These are phyloP conservation scores for Ciconia nigra DNA, from an alignment of 2,797 vertebrate species.

Conservation along the genomic window DNA sequence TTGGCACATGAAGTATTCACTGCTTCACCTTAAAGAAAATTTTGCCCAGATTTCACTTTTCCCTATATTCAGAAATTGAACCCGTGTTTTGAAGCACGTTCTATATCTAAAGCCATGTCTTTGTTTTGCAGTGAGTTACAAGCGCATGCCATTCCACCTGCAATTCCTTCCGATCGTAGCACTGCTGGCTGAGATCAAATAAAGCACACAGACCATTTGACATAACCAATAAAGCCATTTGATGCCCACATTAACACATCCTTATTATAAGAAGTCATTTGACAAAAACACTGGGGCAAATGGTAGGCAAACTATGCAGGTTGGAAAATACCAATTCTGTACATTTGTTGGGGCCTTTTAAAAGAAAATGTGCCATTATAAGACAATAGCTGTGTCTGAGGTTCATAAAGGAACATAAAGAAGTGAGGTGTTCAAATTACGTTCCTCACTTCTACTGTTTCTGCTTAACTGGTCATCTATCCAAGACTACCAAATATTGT, in stretches of 20 bases:
- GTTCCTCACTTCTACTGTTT: background rate
- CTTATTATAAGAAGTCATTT: background rate
- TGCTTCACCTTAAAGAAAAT: background rate
- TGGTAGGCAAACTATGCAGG: background rate
- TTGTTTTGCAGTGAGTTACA: background rate
- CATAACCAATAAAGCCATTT: background rate
- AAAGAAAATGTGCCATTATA: background rate
- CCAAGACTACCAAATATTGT: background rate
- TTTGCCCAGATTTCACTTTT: background rate
- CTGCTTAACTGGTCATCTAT: slow-evolving; percentile 37
- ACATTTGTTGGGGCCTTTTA: background rate
- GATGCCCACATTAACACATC: background rate
- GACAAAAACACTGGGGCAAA: background rate
- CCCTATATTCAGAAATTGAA: background rate
- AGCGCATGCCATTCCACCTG: background rate
- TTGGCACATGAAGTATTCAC: background rate
- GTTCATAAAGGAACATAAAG: slow-evolving; percentile 51
- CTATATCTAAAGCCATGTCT: background rate
- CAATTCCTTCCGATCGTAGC: background rate
- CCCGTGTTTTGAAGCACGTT: background rate
- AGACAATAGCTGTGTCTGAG: slow-evolving; percentile 25
- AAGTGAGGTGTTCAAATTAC: slow-evolving; percentile 16
- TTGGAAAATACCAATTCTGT: background rate
- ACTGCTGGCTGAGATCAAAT: background rate
- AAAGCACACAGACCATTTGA: background rate